phyloP scores from a whole-genome alignment of 2,797 vertebrate genomes.

The Salarias fasciatus region DNA sequence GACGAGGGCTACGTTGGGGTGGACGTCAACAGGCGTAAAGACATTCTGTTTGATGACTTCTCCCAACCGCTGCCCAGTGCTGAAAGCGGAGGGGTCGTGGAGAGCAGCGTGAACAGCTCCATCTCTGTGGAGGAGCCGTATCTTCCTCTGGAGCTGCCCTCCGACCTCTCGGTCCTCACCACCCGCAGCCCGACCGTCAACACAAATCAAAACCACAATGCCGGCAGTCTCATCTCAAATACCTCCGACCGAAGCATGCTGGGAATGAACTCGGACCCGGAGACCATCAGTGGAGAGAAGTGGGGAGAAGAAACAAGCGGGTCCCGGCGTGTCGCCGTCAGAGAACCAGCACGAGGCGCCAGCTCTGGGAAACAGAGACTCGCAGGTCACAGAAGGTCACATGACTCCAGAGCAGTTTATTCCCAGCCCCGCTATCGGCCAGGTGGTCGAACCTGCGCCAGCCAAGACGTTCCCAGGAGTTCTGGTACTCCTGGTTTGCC shows the following conservation, averaged over 20 bases:
- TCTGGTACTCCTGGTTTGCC: conserved; percentile 89
- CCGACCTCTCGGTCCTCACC: conserved; percentile 96
- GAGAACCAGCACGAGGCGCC: conserved; percentile 83
- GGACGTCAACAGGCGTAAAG: conserved; percentile 93
- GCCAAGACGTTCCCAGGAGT: conserved; percentile 87
- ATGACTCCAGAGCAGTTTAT: conserved; percentile 96
- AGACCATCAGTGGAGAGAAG: conserved; percentile 80
- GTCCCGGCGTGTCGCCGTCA: conserved; percentile 78
- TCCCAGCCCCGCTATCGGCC: conserved; percentile 88
- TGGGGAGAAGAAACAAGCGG: conserved; percentile 87
- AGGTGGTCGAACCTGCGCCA: conserved; percentile 86
- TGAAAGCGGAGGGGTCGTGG: conserved; percentile 85
- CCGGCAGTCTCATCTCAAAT: conserved; percentile 87
- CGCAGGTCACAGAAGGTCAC: conserved; percentile 88
- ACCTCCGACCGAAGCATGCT: conserved; percentile 85
- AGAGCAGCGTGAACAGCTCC: conserved; percentile 91
- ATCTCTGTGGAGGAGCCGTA: conserved; percentile 96
- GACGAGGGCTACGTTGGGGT: conserved; percentile 92
- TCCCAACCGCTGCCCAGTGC: conserved; percentile 89
- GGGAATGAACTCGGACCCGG: conserved; percentile 77
- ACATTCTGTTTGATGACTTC: conserved; percentile 97
- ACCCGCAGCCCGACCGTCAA: conserved; percentile 94
- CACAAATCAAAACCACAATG: conserved; percentile 87
- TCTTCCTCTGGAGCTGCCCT: conserved; percentile 93
- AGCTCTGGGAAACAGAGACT: conserved; percentile 74